A percentile compares a stretch with the other conserved stretches of the same genome.
Evolutionary conservation across 1,140 invertebrate genomes (phyloP).

Genomic region (Pissodes strobi): DNA sequence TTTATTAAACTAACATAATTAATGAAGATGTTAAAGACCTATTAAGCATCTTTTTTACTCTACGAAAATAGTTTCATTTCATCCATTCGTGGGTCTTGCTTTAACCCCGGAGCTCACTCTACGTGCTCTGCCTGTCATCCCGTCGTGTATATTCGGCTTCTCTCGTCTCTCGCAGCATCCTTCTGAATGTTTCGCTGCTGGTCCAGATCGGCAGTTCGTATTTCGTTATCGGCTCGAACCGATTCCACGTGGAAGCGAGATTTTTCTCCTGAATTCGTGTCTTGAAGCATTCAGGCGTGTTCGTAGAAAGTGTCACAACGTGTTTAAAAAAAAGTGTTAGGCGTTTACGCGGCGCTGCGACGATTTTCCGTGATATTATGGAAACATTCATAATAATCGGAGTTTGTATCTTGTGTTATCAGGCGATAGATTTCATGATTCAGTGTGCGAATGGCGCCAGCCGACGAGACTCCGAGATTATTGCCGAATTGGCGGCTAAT

Average conservation of each 20-base stretch:
- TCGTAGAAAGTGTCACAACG: neutral
- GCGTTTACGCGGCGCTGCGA: no score
- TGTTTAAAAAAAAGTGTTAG: neutral
- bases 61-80: no score
- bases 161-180: constrained; percentile 16
- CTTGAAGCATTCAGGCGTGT: constrained; percentile 10
- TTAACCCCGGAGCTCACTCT: constrained; percentile 9
- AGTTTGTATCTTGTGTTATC: constrained; percentile 62
- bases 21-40: no score
- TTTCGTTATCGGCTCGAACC: neutral
- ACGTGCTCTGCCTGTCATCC: neutral
- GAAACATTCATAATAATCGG: constrained; percentile 63
- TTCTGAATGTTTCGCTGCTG: constrained; percentile 9
- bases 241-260: neutral
- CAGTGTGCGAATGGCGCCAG: constrained; percentile 45
- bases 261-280: constrained; percentile 1
- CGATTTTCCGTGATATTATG: constrained; percentile 51
- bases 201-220: constrained; percentile 20
- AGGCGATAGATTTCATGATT: constrained; percentile 58
- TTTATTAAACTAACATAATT: no score
- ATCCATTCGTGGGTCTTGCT: no score
- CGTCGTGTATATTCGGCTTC: constrained; percentile 4
- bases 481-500: constrained; percentile 7
- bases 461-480: constrained; percentile 20
- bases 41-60: no score